These are phyloP conservation scores for Drosophila picticornis DNA, from an alignment of 2,888 invertebrate genomes.

Conservation along the genomic window DNA sequence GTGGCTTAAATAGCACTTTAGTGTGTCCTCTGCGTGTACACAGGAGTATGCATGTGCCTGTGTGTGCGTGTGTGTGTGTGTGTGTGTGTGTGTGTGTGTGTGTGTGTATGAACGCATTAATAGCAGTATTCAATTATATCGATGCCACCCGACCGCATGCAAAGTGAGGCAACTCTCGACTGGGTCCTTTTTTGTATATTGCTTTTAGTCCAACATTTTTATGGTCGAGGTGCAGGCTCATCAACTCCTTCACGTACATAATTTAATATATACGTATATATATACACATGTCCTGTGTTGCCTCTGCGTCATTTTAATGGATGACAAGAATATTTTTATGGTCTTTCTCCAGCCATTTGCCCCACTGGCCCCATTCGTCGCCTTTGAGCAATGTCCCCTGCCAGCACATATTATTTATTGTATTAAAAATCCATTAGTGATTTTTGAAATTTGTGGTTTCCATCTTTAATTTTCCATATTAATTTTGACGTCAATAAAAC, in stretches of 20 bases:
- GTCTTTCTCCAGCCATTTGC: neutral
- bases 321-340: slow-evolving; percentile 61
- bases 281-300: slow-evolving; percentile 11
- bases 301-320: slow-evolving; percentile 64
- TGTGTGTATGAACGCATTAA: slow-evolving; percentile 59
- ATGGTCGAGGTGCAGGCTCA: slow-evolving; percentile 31
- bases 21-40: slow-evolving; percentile 2
- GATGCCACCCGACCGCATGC: slow-evolving; percentile 16
- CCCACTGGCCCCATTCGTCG: neutral
- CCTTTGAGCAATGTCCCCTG: slow-evolving; percentile 16
- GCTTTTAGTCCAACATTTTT: slow-evolving; percentile 43
- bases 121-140: slow-evolving; percentile 76
- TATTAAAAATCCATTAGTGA: slow-evolving; percentile 81
- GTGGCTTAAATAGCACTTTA: slow-evolving; percentile 70
- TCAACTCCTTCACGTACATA: slow-evolving; percentile 19
- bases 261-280: neutral
- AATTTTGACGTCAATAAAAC: slow-evolving; percentile 78
- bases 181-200: neutral
- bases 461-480: slow-evolving; percentile 78
- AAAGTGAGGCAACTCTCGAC: slow-evolving; percentile 18
- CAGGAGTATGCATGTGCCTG: slow-evolving; percentile 1
- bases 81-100: slow-evolving; percentile 27
- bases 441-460: slow-evolving; percentile 81
- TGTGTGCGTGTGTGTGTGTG: slow-evolving; percentile 29
- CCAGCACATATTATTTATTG: slow-evolving; percentile 73